phyloP scores from a whole-genome alignment of 2,888 invertebrate species.

The Thereva unica region DNA sequence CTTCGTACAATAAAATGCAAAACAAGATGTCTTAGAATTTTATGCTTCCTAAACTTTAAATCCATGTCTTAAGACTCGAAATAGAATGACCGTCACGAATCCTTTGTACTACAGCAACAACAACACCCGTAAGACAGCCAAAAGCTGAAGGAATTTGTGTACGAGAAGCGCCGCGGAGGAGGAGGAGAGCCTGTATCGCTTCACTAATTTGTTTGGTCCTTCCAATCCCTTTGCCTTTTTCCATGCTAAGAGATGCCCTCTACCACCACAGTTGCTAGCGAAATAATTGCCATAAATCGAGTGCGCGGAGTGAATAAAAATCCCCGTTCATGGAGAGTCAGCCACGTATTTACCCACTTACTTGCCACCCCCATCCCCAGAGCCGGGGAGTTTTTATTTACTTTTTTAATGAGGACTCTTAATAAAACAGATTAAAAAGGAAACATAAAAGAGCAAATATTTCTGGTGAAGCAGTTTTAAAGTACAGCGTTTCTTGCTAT shows the following conservation, averaged over 20 bases:
- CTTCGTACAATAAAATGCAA: constrained; percentile 41
- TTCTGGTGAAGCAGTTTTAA: constrained; percentile 23
- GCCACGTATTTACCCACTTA: constrained; percentile 22
- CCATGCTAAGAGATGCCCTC: background rate
- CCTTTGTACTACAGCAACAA: constrained; percentile 29
- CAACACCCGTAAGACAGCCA: constrained; percentile 14
- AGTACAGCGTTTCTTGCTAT: constrained; percentile 15
- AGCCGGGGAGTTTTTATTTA: constrained; percentile 37
- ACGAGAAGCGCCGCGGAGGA: background rate
- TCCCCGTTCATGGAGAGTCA: constrained; percentile 22
- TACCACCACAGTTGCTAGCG: constrained; percentile 5
- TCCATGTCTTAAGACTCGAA: constrained; percentile 47
- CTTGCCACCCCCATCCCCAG: constrained; percentile 3
- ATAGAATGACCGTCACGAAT: constrained; percentile 49
- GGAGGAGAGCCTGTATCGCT: constrained; percentile 15
- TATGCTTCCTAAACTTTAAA: constrained; percentile 42
- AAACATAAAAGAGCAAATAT: constrained; percentile 41
- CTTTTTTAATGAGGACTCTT: constrained; percentile 42
- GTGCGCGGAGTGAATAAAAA: constrained; percentile 40
- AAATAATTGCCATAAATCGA: constrained; percentile 42
- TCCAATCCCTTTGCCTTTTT: constrained; percentile 16
- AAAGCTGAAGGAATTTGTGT: constrained; percentile 18
- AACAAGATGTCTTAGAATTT: constrained; percentile 42
- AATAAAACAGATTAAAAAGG: constrained; percentile 43
- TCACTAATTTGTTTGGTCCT: constrained; percentile 39